Conservation (phyloP, 2,113 vertebrate species). For the Platichthys stellatus region DNA sequence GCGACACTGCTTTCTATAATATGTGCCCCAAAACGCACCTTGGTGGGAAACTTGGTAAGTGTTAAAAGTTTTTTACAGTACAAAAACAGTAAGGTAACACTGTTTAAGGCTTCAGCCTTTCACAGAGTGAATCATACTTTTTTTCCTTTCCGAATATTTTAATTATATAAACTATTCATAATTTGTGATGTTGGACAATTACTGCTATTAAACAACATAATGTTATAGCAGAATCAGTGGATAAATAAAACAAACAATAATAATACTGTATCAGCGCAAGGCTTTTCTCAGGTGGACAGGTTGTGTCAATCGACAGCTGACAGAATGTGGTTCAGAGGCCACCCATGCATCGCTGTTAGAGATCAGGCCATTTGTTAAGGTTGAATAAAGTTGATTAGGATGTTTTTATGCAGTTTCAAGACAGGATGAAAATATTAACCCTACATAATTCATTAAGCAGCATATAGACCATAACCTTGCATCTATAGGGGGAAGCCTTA, state of each 20-base stretch:
- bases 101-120: too few relatives aligned
- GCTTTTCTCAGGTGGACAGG: not conserved
- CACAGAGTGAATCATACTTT: too few relatives aligned
- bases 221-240: not conserved
- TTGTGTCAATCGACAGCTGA: slow-evolving; percentile 1
- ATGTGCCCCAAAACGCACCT: too few relatives aligned
- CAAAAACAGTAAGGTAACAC: too few relatives aligned
- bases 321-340: slow-evolving; percentile 13
- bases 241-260: too few relatives aligned
- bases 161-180: too few relatives aligned
- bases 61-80: too few relatives aligned
- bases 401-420: slow-evolving; percentile 52
- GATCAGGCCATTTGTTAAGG: slow-evolving; percentile 26
- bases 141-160: too few relatives aligned
- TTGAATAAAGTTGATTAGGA: slow-evolving; percentile 30
- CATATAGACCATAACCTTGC: not conserved
- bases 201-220: not conserved
- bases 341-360: slow-evolving; percentile 61
- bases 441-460: not conserved
- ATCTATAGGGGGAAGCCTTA: not conserved
- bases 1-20: too few relatives aligned
- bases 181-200: too few relatives aligned
- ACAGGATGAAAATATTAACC: slow-evolving; percentile 58
- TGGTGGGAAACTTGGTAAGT: too few relatives aligned
- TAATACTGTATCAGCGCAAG: too few relatives aligned